Base-by-base conservation (phyloP, 2,113 vertebrate species). In the Nesogale talazaci region DNA sequence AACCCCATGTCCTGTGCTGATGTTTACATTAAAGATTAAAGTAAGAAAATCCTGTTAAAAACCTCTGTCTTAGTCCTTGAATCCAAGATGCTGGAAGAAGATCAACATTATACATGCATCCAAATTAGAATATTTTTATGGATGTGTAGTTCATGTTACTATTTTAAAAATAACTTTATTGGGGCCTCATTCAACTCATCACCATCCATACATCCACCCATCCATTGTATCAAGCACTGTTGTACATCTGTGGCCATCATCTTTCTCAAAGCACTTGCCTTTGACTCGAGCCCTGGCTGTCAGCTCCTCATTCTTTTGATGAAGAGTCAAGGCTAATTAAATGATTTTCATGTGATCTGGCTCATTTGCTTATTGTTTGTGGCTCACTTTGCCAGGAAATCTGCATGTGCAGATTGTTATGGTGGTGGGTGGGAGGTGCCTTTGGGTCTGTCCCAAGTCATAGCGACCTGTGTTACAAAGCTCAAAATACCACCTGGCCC, bases 1-100 rank as follows among this genome's bases (percentile, higher is more conserved):
- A 17, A 29, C 34, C 38, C 22, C 56, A 1, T 46, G 76, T 63
- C 85, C 4, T 79, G 22, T 94, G 17, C 70, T 84, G 52, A 0
- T 81, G 12, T 93, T 94, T 81, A n/a, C n/a, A n/a, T n/a, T n/a
- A 90, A 87, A 63, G 67, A 57, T 63, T 77, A 56, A 91, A 67
- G 20, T 11, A 23, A 36, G 61, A 67, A 67, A 42, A 72, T 59
- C 72, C 52, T 31, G 69, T 57, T 23, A 25, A 80, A 92, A 42
- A 42, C 15, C 36, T 17, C 80, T 72, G 92, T 34, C 79, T 81
- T 88, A 65, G 61, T 63, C 15, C 34, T 88, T 77, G 38, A 86
- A 70, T 84, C 25, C 86, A 74, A 72, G 6, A 40, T 86, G 7
- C 5, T 14, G 81, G 42, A 65, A 69, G 65, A 87, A 88, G 27